These are phyloP conservation scores for Bombylius major DNA, from an alignment of 2,888 invertebrate species.

Conservation along the genomic window DNA sequence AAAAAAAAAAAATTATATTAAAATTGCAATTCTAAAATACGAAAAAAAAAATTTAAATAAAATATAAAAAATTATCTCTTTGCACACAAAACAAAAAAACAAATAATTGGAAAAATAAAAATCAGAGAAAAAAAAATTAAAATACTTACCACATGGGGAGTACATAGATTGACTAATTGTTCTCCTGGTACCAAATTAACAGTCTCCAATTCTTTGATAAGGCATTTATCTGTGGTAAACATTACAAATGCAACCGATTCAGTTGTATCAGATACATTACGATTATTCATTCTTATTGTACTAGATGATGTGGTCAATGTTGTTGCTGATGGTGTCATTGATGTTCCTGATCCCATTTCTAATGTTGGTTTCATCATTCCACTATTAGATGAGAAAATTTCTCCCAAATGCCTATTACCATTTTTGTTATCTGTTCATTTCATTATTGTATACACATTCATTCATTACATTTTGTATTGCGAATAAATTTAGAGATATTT, in stretches of 20 bases:
- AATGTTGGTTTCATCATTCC: background rate
- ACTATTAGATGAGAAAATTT: background rate
- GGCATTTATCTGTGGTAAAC: conserved; percentile 31
- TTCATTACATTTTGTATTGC: too few relatives aligned
- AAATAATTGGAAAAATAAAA: too few relatives aligned
- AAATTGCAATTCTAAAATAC: too few relatives aligned
- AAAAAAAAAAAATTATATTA: too few relatives aligned
- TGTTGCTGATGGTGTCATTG: background rate
- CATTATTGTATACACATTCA: background rate
- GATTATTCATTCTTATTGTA: background rate
- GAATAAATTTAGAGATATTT: too few relatives aligned
- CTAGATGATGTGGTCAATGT: background rate
- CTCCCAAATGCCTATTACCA: background rate
- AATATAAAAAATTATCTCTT: too few relatives aligned
- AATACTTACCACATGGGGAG: conserved; percentile 29
- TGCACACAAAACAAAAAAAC: too few relatives aligned
- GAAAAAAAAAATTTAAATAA: too few relatives aligned
- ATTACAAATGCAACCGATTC: conserved; percentile 29
- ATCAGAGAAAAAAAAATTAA: too few relatives aligned
- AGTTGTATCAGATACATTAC: conserved; percentile 14
- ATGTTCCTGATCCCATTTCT: background rate
- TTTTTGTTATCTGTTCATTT: background rate
- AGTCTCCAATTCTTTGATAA: conserved; percentile 28
- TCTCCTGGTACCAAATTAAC: conserved; percentile 25
- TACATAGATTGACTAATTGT: conserved; percentile 33